These are phyloP conservation scores for Coelogynopora nodosa DNA, from an alignment of 2,888 invertebrate species.

Conservation along the genomic window DNA sequence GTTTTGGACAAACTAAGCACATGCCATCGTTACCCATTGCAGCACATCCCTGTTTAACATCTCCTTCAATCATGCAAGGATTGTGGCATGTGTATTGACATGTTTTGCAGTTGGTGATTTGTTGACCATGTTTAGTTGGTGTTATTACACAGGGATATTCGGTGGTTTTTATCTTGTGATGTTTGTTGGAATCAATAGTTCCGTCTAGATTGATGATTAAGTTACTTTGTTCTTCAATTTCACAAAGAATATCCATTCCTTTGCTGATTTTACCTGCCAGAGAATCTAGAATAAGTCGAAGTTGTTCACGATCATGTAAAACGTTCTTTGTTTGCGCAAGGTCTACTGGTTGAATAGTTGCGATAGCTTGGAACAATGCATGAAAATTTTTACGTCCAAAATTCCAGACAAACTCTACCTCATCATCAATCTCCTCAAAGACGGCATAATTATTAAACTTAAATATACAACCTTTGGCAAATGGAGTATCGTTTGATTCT, in stretches of 20 bases:
- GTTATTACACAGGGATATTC: not conserved
- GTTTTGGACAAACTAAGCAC: too few species aligned
- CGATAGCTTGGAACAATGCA: not conserved
- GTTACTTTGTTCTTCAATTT: not conserved
- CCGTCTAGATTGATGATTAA: not conserved
- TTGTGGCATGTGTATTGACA: not conserved
- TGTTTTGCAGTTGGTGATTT: not conserved
- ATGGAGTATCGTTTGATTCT: not conserved
- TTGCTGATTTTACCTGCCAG: not conserved
- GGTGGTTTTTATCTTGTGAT: not conserved
- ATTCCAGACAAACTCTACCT: not conserved
- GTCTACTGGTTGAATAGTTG: not conserved
- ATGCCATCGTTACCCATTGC: too few species aligned
- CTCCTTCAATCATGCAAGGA: not conserved
- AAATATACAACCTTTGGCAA: not conserved
- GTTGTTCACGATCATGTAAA: not conserved
- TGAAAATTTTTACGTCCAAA: not conserved
- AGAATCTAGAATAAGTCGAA: not conserved
- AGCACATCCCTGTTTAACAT: too few species aligned
- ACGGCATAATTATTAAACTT: not conserved
- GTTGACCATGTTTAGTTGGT: not conserved
- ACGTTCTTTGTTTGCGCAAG: not conserved
- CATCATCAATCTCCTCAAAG: not conserved
- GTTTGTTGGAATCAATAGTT: not conserved
- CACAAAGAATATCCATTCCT: not conserved